Evolutionary conservation across 2,113 vertebrate species (phyloP), one percentile per base, ranked within the genome.

Genomic region (Colistium nudipinnis): DNA sequence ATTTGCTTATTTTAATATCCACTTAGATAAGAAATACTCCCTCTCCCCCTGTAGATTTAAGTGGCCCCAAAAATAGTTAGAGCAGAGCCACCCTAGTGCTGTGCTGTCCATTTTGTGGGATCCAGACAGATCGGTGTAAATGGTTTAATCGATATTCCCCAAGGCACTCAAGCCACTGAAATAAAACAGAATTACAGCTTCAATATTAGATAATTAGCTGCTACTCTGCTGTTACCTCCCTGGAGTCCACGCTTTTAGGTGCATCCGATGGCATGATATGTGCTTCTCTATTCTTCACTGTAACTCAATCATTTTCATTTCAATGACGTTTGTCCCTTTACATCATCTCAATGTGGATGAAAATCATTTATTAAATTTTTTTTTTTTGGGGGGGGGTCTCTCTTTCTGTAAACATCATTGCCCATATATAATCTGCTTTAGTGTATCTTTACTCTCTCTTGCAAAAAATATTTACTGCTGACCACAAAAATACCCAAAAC

Each of bases 91-190:
- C 19, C 10, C 28, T 13, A 12, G 30, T 20, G 16, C 28, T 30
- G 28, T 11, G 16, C 51, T n/a, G 52, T 30, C 6, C 11, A 12
- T 10, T 51, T 38, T 27, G 64, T 67, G 54, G 56, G 48, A 76
- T 79, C 52, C 81, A 35, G 27, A 52, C 9, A 8, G 52, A 55
- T 55, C 52, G 70, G 76, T 82, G 73, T 67, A 87, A 84, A 85
- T 74, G 80, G 77, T 24, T 36, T 22, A 24, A 56, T 88, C 87
- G 54, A 89, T 90, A 70, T 41, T 16, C 33, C 60, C 39, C 33
- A 19, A 62, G 52, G 76, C 49, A 14, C 41, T 48, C 36, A 25
- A 62, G 65, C 59, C 73, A 65, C 22, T 6, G 47, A 51, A 74
- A 74, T 80, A 70, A 74, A 84, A 67, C 45, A 59, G 77, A 80